Percentiles rank a stretch among this genome's conserved stretches.
Conservation (phyloP, 1,140 invertebrate genomes). For the Apolygus lucorum region DNA sequence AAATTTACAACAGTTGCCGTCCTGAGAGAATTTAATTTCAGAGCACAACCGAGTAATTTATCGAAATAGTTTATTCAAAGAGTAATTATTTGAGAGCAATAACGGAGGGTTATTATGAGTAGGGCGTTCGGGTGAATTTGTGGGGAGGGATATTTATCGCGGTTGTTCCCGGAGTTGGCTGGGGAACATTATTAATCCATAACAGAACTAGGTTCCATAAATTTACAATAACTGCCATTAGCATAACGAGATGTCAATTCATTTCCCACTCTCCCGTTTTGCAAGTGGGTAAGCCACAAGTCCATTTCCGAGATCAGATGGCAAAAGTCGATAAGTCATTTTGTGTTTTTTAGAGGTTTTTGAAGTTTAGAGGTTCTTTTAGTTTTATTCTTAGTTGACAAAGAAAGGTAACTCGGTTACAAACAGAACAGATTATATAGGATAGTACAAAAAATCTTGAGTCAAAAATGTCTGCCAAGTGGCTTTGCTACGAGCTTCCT, state of each 20-base stretch:
- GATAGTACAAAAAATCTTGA: too few relatives aligned
- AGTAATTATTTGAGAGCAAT: constrained; percentile 19
- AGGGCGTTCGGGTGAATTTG: background rate
- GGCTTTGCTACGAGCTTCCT: too few relatives aligned
- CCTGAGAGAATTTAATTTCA: background rate
- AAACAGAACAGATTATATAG: too few relatives aligned
- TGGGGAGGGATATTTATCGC: constrained; percentile 7
- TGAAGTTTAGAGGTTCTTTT: too few relatives aligned
- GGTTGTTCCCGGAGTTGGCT: constrained; percentile 3
- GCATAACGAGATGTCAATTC: constrained; percentile 20
- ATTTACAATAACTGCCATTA: constrained; percentile 20
- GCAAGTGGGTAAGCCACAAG: too few relatives aligned
- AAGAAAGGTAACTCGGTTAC: too few relatives aligned
- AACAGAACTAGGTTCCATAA: constrained; percentile 6
- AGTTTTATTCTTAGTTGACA: too few relatives aligned
- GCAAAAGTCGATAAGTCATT: too few relatives aligned
- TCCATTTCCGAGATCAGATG: too few relatives aligned
- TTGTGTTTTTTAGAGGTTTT: too few relatives aligned
- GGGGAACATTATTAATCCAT: constrained; percentile 19
- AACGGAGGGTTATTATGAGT: constrained; percentile 6
- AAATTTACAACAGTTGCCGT: background rate
- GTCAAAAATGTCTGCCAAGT: too few relatives aligned
- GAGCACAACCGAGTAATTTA: constrained; percentile 1
- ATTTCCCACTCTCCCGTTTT: background rate
- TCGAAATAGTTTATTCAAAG: constrained; percentile 14